Percentiles rank a stretch among this genome's conserved stretches.
phyloP scores from a whole-genome alignment of 2,888 invertebrate genomes.

The Drosophila differens region DNA sequence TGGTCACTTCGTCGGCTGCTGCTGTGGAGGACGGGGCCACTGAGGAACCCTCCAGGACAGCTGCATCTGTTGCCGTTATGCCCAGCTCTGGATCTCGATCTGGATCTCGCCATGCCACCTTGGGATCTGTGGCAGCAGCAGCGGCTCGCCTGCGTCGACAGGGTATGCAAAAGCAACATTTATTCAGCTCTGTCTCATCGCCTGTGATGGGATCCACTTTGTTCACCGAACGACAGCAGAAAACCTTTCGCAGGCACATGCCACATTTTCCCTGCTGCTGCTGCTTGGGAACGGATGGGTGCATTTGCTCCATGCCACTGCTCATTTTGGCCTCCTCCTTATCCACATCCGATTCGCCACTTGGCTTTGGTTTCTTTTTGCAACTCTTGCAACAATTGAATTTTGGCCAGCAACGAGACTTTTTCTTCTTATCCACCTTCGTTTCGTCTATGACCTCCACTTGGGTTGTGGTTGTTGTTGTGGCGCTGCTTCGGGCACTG shows the following conservation, averaged over 20 bases:
- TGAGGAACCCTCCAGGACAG: constrained; percentile 87
- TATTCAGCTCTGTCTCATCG: constrained; percentile 79
- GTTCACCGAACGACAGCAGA: constrained; percentile 85
- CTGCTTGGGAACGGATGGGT: constrained; percentile 19
- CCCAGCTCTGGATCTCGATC: constrained; percentile 82
- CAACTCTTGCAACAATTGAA: constrained; percentile 85
- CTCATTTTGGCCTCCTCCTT: constrained; percentile 50
- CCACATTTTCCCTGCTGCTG: constrained; percentile 80
- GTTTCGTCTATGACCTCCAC: constrained; percentile 81
- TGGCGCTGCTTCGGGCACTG: constrained; percentile 78
- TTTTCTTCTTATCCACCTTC: constrained; percentile 56
- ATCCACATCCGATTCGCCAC: constrained; percentile 20
- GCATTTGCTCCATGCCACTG: constrained; percentile 58
- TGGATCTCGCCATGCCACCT: constrained; percentile 81
- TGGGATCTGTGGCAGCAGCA: constrained; percentile 37
- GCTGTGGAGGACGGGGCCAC: constrained; percentile 73
- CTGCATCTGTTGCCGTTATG: constrained; percentile 82
- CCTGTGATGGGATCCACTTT: constrained; percentile 84
- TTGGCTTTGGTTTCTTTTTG: constrained; percentile 78
- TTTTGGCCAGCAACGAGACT: constrained; percentile 82
- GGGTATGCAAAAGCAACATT: constrained; percentile 85
- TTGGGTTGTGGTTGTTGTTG: constrained; percentile 60
- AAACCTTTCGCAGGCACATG: constrained; percentile 83
- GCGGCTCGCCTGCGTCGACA: constrained; percentile 76
- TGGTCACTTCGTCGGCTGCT: constrained; percentile 34